Conservation (phyloP, 2,797 vertebrate species). For the Adelosebastes latens region DNA sequence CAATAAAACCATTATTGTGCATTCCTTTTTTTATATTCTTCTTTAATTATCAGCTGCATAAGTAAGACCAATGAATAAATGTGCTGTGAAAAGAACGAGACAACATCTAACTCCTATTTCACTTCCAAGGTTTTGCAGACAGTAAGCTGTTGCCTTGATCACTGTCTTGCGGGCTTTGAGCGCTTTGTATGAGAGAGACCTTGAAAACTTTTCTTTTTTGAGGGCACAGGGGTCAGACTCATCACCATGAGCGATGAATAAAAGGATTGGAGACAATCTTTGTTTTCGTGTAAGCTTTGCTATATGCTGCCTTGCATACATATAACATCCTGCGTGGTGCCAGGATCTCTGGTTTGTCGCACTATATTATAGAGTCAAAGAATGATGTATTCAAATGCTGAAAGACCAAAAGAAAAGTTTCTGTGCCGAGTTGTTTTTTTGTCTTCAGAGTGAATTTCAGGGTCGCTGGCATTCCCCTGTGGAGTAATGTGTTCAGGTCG, state of each 20-base stretch:
- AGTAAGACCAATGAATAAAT: conserved; percentile 50
- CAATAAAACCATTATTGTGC: background rate
- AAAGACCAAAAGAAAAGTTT: conserved; percentile 54
- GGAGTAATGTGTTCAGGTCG: conserved; percentile 56
- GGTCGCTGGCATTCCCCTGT: conserved; percentile 28
- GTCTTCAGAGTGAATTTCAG: conserved; percentile 41
- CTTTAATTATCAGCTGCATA: conserved; percentile 50
- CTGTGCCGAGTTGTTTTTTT: background rate
- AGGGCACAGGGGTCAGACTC: conserved; percentile 51
- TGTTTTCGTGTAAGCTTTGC: conserved; percentile 54
- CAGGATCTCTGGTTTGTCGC: conserved; percentile 13
- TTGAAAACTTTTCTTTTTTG: conserved; percentile 57
- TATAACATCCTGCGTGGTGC: background rate
- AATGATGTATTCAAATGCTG: conserved; percentile 15
- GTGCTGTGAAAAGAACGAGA: conserved; percentile 58
- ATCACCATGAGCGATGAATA: conserved; percentile 51
- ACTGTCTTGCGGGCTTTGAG: conserved; percentile 46
- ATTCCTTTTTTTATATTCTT: background rate
- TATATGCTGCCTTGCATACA: conserved; percentile 23
- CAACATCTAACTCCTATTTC: conserved; percentile 56
- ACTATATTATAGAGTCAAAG: conserved; percentile 20
- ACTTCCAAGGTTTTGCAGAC: conserved; percentile 57
- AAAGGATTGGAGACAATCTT: conserved; percentile 32
- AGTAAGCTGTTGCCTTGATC: conserved; percentile 51
- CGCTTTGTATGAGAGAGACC: conserved; percentile 47